Conservation (phyloP, 1,140 invertebrate species). For the Achatina immaculata region DNA sequence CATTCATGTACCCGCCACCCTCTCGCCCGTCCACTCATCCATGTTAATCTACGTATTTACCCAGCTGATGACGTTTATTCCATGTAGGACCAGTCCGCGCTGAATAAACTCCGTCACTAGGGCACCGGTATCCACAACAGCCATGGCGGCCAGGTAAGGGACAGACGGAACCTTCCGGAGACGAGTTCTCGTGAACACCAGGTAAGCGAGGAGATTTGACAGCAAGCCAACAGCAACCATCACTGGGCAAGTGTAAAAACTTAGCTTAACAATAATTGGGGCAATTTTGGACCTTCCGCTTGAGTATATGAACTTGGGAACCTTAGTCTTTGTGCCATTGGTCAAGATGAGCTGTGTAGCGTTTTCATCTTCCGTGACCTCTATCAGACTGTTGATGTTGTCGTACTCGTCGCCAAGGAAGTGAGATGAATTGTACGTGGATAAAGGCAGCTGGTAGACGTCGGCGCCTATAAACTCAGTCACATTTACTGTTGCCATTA, state of each 20-base stretch:
- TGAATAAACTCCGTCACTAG: slow-evolving; percentile 57
- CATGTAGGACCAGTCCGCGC: slow-evolving; percentile 37
- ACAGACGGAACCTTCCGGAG: slow-evolving; percentile 75
- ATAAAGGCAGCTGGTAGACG: too few relatives aligned
- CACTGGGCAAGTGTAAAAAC: slow-evolving; percentile 61
- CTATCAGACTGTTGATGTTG: neutral
- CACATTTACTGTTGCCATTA: too few relatives aligned
- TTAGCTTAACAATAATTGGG: neutral
- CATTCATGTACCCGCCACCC: too few relatives aligned
- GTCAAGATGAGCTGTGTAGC: neutral
- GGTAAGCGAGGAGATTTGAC: slow-evolving; percentile 74
- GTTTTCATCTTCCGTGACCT: neutral
- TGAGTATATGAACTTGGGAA: neutral
- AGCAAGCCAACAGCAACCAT: slow-evolving; percentile 74
- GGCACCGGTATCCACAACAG: slow-evolving; percentile 74
- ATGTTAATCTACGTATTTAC: too few relatives aligned
- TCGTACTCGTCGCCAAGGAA: neutral
- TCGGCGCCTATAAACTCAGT: neutral
- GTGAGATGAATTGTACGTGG: neutral
- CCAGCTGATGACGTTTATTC: slow-evolving; percentile 40
- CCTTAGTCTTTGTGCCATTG: neutral
- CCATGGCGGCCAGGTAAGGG: slow-evolving; percentile 75
- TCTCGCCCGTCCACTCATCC: too few relatives aligned
- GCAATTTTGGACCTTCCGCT: neutral
- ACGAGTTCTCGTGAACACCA: slow-evolving; percentile 75